Percentiles rank a stretch among this genome's conserved stretches.
Evolutionary conservation across 1,140 invertebrate genomes (phyloP).

Genomic region (Bombus cullumanus): DNA sequence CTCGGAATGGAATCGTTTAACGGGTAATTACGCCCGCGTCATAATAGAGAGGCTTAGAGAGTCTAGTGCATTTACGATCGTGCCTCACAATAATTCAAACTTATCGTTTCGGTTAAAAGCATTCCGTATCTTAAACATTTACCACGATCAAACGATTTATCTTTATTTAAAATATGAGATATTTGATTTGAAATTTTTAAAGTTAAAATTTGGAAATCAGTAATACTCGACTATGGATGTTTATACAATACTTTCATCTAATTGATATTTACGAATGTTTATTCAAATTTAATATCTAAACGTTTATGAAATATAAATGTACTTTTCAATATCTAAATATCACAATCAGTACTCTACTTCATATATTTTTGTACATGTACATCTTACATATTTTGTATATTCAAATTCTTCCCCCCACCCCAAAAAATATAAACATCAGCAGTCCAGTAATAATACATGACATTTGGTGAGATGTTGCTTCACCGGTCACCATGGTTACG

Average conservation of each 20-base stretch:
- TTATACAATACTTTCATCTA: not conserved
- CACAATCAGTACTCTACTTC: no score
- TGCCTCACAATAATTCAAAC: constrained; percentile 1
- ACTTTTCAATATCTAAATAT: no score
- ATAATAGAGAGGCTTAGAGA: constrained; percentile 21
- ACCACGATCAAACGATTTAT: constrained; percentile 8
- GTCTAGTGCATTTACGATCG: constrained; percentile 15
- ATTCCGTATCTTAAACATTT: constrained; percentile 18
- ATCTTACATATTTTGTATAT: not conserved
- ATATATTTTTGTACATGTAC: not conserved
- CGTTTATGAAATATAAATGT: no score
- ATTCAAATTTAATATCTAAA: not conserved
- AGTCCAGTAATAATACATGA: not conserved
- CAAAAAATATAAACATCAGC: not conserved
- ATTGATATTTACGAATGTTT: not conserved
- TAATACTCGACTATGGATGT: not conserved
- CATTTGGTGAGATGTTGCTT: no score
- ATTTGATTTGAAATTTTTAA: not conserved
- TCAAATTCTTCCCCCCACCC: not conserved
- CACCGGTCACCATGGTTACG: not conserved
- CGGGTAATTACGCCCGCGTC: constrained; percentile 35
- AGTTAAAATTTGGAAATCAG: not conserved
- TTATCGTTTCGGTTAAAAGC: constrained; percentile 45
- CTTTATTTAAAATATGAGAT: not conserved
- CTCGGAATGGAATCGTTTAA: constrained; percentile 40